These are phyloP conservation scores for Vandiemenella viatica DNA, from an alignment of 2,888 invertebrate species.

Conservation along the genomic window DNA sequence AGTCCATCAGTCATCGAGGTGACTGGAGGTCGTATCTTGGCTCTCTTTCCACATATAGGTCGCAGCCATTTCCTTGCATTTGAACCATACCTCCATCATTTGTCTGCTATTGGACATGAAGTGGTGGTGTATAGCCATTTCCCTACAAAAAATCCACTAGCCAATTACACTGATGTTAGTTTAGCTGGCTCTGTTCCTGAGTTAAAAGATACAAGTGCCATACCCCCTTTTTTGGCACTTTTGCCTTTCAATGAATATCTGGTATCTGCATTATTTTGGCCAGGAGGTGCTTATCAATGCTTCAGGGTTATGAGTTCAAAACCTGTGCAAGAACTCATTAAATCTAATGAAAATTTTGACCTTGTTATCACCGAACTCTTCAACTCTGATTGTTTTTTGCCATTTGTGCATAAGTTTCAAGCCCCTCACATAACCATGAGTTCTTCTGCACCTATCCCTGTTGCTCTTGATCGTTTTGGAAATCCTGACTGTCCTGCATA, in stretches of 20 bases:
- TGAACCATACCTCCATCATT: background rate
- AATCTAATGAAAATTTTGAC: conserved; percentile 35
- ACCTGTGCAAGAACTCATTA: conserved; percentile 14
- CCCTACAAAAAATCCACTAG: background rate
- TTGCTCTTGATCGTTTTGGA: conserved; percentile 40
- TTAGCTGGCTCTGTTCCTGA: background rate
- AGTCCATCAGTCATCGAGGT: no score
- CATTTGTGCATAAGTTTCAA: conserved; percentile 43
- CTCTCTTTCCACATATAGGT: background rate
- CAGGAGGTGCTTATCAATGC: conserved; percentile 6
- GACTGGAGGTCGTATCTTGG: background rate
- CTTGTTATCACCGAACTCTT: conserved; percentile 54
- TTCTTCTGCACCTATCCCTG: conserved; percentile 44
- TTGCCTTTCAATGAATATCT: background rate
- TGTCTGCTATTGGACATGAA: background rate
- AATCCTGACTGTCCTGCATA: conserved; percentile 42
- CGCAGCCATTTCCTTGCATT: background rate
- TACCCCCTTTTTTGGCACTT: background rate
- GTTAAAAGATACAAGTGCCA: no score
- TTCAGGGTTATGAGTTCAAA: conserved; percentile 8
- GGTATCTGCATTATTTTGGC: background rate
- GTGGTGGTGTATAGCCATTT: background rate
- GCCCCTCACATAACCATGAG: conserved; percentile 39
- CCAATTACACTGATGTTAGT: background rate
- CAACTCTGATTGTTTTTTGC: conserved; percentile 54